phyloP scores from a whole-genome alignment of 2,113 vertebrate species.

The Phyllostomus discolor region DNA sequence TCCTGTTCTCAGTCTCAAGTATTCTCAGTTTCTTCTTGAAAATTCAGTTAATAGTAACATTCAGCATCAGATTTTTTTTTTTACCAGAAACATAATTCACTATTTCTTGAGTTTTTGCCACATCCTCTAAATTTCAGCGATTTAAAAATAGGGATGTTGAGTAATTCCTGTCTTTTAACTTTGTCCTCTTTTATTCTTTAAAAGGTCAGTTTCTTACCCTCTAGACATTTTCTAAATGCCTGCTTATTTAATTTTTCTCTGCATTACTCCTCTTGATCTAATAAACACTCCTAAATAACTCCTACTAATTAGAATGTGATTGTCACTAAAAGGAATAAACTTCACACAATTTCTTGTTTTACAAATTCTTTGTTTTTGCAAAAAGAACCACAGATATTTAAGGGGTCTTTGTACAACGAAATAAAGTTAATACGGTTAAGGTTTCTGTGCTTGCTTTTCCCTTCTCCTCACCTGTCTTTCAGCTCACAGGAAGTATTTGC shows the following conservation, averaged over 20 bases:
- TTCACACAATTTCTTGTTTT: neutral
- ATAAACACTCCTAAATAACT: neutral
- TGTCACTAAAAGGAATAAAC: neutral
- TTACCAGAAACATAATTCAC: neutral
- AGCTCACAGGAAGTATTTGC: neutral
- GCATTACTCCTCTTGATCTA: neutral
- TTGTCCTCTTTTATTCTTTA: neutral
- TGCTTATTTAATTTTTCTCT: conserved; percentile 42
- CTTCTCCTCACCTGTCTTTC: neutral
- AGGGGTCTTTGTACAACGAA: conserved; percentile 1
- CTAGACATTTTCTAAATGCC: conserved; percentile 28
- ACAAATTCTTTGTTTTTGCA: neutral
- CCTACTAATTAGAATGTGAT: neutral
- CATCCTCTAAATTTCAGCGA: neutral
- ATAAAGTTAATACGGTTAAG: neutral
- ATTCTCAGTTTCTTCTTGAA: neutral
- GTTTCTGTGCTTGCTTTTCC: neutral
- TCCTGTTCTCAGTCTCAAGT: conserved; percentile 19
- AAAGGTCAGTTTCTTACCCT: conserved; percentile 2
- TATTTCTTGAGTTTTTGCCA: conserved; percentile 7
- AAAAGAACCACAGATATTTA: neutral
- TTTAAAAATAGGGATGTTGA: conserved; percentile 35
- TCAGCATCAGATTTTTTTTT: neutral
- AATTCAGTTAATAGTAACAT: neutral
- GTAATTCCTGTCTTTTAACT: neutral